Evolutionary conservation across 2,888 invertebrate genomes (phyloP), one percentile per base, ranked within the genome.

Genomic region (Pedicia rivosa): DNA sequence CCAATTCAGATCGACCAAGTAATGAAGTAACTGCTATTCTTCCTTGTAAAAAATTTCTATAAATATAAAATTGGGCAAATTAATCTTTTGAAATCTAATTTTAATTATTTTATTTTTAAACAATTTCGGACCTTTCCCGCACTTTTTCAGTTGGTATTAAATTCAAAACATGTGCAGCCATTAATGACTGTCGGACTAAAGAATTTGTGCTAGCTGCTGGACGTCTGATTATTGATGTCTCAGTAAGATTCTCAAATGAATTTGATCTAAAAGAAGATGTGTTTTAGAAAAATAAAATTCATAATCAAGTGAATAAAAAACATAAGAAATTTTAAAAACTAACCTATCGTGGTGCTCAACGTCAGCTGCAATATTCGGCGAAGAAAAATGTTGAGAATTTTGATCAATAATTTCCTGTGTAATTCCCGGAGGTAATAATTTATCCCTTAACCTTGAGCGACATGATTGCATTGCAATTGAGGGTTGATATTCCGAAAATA

Each of bases 131-230:
- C 77, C 78, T 74, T 62, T 82, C 78, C 48, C 83, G 65, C 19
- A 82, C 86, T 56, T 81, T 82, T 46, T 76, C 74, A 2, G 82
- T 79, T 15, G 86, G 84, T 53, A 86, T 83, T 42, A 84, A 69
- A 57, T 83, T 75, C 41, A 83, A 60, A 40, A 82, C 79, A 59
- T 82, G 80, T 42, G 82, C 82, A 28, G 81, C 80, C 51, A 83
- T 68, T 45, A 83, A 58, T 19, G 81, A 74, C 52, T 80, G 78
- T 44, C 76, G 68, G 24, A 76, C 81, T 50, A 78, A 65, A 55
- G 75, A 77, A 52, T 78, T 75, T 50, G 74, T 72, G 50, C 68
- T 67, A 29, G 42, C 32, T 29, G 35, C 14, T 50, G 48, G 28
- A 51, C 48, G 24, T 53, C 29, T 3, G 14, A 5, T 15, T 45